Conservation (phyloP, 2,888 invertebrate genomes). For the Pemphredon lugubris region DNA sequence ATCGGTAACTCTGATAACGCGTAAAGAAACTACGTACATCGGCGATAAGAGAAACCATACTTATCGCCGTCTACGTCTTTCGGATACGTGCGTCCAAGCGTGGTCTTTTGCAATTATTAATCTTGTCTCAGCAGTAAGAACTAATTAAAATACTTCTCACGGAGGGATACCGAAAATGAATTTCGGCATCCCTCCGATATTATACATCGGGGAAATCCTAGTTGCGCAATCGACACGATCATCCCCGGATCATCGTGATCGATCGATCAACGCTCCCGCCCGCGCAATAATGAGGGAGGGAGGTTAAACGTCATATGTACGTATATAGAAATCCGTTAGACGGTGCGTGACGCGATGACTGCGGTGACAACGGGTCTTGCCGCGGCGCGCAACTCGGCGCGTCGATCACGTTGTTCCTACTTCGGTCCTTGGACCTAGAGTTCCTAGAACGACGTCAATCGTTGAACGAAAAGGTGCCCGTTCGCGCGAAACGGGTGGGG, state of each 20-base stretch:
- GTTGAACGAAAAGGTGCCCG: constrained; percentile 5
- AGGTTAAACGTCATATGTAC: constrained; percentile 40
- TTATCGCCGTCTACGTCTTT: constrained; percentile 36
- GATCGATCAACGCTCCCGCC: not conserved
- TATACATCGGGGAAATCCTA: constrained; percentile 10
- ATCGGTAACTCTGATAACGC: constrained; percentile 73
- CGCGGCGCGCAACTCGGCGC: constrained; percentile 32
- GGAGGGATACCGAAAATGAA: constrained; percentile 9
- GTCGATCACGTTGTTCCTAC: constrained; percentile 58
- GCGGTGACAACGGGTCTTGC: constrained; percentile 49
- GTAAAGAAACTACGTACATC: constrained; percentile 59
- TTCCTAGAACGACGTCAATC: constrained; percentile 43
- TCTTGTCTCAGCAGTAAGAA: constrained; percentile 77
- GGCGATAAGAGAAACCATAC: constrained; percentile 26
- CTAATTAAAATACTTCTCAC: constrained; percentile 23
- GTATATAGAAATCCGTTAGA: constrained; percentile 62
- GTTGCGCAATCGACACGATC: not conserved
- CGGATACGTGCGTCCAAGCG: constrained; percentile 74
- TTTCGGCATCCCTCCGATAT: constrained; percentile 11
- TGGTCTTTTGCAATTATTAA: constrained; percentile 76
- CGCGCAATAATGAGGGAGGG: too few relatives aligned
- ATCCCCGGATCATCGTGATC: not conserved
- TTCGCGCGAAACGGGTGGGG: not conserved
- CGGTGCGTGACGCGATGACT: constrained; percentile 50
- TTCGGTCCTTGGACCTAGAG: constrained; percentile 55